Evolutionary conservation across 2,888 invertebrate species (phyloP), one percentile per base, ranked within the genome.

Genomic region (Pogonocherus hispidulus): DNA sequence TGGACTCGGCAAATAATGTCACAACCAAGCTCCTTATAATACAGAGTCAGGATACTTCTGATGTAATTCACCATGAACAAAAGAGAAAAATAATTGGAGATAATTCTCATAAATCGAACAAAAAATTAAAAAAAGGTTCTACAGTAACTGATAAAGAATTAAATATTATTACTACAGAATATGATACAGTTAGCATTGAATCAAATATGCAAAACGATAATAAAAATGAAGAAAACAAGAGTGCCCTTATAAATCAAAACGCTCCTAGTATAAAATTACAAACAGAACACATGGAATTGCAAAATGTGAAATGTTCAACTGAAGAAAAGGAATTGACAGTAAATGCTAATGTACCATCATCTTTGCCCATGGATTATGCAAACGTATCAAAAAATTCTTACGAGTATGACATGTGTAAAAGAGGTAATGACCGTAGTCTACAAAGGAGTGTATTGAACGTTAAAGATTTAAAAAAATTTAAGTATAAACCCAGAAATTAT

Each of bases 81-180:
- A 57, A 23, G 35, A 32, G 32, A 4, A 3, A 9, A 20, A 22
- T 16, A 9, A 41, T 11, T 23, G 59, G 32, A 44, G 41, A 47
- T 37, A 27, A 8, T 23, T 23, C 18, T 16, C 47, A 27, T 9
- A 51, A 16, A 35, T 5, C 23, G 5, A 23, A 4, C 16, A 52
- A 55, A 9, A 62, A 19, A 52, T 6, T 14, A 1, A 51, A 60
- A 59, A 64, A 6, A 59, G 9, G 8, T 9, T 8, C 8, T 20
- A n/a, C 6, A 59, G 20, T 11, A n/a, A 46, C 65, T 57, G 79
- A 77, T 66, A 56, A 73, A 49, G 55, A 71, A 41, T 16, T 27
- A n/a, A 49, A 63, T 47, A 35, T 44, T 27, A 16, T 59, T 2
- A 47, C 47, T 56, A 62, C 60, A 47, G 65, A 65, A 32, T 69